Evolutionary conservation across 1,140 invertebrate species (phyloP).

Genomic region (Macrobrachium nipponense): DNA sequence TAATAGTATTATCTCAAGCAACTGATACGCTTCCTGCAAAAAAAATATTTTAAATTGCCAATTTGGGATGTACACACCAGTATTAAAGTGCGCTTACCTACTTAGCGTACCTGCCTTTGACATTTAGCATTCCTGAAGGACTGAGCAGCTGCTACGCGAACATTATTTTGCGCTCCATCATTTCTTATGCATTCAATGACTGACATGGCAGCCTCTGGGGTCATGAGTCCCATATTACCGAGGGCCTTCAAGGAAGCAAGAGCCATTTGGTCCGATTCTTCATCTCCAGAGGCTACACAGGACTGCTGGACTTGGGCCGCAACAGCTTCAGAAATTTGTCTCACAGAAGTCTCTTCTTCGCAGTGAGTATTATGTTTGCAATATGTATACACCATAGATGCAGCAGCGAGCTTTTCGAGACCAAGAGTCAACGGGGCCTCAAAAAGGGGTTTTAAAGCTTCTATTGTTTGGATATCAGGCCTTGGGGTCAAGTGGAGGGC

Average conservation of each 20-base stretch:
- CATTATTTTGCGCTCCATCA: background rate
- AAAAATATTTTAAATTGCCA: background rate
- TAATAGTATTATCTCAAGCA: too few species aligned
- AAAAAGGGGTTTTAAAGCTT: too few species aligned
- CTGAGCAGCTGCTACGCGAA: slow-evolving; percentile 41
- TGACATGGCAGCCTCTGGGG: slow-evolving; percentile 5
- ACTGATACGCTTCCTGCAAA: background rate
- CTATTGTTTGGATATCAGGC: too few species aligned
- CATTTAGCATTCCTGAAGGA: slow-evolving; percentile 21
- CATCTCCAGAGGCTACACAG: slow-evolving; percentile 11
- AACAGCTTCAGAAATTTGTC: background rate
- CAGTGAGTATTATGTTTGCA: background rate
- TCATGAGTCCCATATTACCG: slow-evolving; percentile 47
- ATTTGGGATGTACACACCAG: background rate
- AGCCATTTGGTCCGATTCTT: background rate
- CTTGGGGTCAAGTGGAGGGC: too few species aligned
- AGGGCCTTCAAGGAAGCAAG: slow-evolving; percentile 26
- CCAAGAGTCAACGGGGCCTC: too few species aligned
- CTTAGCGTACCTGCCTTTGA: background rate
- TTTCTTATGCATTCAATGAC: slow-evolving; percentile 17
- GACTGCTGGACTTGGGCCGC: background rate
- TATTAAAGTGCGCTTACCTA: background rate
- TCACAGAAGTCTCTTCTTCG: background rate
- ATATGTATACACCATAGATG: background rate
- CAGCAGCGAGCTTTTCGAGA: too few species aligned